Evolutionary conservation across 2,113 vertebrate genomes (phyloP).

Genomic region (Pseudorectes ferrugineus): DNA sequence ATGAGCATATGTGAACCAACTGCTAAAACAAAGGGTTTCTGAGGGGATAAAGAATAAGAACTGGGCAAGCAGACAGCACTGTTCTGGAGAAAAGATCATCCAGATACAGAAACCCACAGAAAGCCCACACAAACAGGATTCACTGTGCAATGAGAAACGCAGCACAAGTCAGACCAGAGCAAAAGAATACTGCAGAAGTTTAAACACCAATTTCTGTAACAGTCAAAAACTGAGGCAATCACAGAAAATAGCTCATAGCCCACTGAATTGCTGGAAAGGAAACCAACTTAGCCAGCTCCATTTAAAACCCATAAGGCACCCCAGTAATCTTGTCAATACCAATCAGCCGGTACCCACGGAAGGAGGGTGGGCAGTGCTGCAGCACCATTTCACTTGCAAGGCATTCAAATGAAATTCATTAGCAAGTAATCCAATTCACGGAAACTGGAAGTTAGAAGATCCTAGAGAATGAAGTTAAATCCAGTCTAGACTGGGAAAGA

Average conservation of each 20-base stretch:
- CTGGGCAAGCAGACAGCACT: background rate
- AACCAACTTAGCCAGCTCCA: background rate
- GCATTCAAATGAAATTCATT: background rate
- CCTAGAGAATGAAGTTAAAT: background rate
- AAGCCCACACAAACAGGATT: background rate
- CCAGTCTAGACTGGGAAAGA: background rate
- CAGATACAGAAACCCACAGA: background rate
- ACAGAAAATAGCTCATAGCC: background rate
- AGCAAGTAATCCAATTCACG: background rate
- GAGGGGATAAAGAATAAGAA: background rate
- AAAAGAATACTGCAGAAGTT: background rate
- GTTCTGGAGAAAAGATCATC: background rate
- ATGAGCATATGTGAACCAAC: fast-evolving
- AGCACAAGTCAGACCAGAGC: background rate
- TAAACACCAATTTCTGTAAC: background rate
- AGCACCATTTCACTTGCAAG: background rate
- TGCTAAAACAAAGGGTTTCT: background rate
- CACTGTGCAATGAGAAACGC: background rate
- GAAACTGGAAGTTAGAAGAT: background rate
- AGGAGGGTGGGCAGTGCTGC: background rate
- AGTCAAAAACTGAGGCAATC: background rate
- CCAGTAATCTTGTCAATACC: background rate
- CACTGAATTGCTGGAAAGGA: background rate
- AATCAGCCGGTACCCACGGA: background rate
- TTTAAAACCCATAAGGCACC: background rate